A percentile compares a stretch with the other conserved stretches of the same genome.
These are phyloP conservation scores for Semaprochilodus insignis DNA, from an alignment of 2,797 vertebrate species.

Conservation along the genomic window DNA sequence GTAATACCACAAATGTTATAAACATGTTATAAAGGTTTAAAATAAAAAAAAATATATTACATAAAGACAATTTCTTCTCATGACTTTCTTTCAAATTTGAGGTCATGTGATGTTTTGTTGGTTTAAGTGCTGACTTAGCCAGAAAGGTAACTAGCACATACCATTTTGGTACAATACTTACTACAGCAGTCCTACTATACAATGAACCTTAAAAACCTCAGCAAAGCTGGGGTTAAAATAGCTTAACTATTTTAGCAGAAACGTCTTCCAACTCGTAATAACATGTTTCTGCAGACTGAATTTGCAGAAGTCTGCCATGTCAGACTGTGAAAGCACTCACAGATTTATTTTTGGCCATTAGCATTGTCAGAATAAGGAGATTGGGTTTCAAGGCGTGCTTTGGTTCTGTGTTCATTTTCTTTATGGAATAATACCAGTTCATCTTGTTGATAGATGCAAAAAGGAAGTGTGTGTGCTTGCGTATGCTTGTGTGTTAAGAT, in stretches of 20 bases:
- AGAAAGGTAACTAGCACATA: too few species aligned
- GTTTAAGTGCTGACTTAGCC: too few species aligned
- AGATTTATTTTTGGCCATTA: neutral
- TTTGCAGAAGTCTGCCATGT: neutral
- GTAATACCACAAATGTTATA: too few species aligned
- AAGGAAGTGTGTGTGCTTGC: constrained; percentile 37
- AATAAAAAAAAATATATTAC: too few species aligned
- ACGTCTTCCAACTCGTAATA: neutral
- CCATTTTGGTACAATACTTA: too few species aligned
- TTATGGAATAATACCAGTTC: constrained; percentile 42
- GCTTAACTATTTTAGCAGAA: neutral
- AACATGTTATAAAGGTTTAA: too few species aligned
- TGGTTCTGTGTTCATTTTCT: neutral
- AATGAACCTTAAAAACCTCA: too few species aligned
- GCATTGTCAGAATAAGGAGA: neutral
- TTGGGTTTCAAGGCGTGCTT: neutral
- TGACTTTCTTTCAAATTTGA: too few species aligned
- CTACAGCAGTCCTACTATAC: too few species aligned
- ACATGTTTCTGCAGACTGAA: neutral
- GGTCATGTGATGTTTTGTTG: too few species aligned
- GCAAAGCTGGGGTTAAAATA: too few species aligned
- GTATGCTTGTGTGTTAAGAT: neutral
- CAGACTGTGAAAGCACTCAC: neutral
- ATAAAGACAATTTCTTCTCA: too few species aligned
- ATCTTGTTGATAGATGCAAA: constrained; percentile 55